These are phyloP conservation scores for Sorex araneus DNA, from an alignment of 2,113 vertebrate genomes.

Conservation along the genomic window DNA sequence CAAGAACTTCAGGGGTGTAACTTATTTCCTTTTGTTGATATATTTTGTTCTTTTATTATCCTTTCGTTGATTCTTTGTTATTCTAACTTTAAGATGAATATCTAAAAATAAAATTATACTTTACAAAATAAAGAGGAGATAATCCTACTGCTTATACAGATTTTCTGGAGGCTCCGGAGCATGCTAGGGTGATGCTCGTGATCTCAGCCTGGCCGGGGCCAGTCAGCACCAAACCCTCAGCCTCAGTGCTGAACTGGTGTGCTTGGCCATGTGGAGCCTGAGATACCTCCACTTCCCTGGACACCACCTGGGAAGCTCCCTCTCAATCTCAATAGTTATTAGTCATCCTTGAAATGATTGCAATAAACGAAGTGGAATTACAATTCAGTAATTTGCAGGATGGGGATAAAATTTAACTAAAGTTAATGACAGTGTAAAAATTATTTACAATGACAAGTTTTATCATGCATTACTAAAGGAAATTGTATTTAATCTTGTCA, in stretches of 20 bases:
- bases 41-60: too few species aligned
- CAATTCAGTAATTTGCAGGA: conserved; percentile 83
- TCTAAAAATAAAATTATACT: conserved; percentile 63
- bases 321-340: conserved; percentile 53
- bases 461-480: conserved; percentile 74
- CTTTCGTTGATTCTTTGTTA: not conserved
- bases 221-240: too few species aligned
- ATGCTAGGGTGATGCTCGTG: too few species aligned
- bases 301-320: too few species aligned
- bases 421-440: conserved; percentile 86
- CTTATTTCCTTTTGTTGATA: too few species aligned
- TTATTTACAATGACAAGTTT: conserved; percentile 78
- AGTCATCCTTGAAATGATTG: conserved; percentile 78
- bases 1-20: conserved; percentile 1
- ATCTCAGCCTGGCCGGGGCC: too few species aligned
- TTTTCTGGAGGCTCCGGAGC: conserved; percentile 76
- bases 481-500: conserved; percentile 80
- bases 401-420: conserved; percentile 85
- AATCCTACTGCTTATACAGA: conserved; percentile 71
- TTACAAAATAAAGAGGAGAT: conserved; percentile 70
- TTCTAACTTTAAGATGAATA: conserved; percentile 46
- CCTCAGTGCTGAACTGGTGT: too few species aligned
- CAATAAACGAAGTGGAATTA: conserved; percentile 86
- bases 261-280: too few species aligned
- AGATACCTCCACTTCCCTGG: too few species aligned